Base-by-base conservation (phyloP, 2,888 invertebrate genomes). In the Volucella inanis region DNA sequence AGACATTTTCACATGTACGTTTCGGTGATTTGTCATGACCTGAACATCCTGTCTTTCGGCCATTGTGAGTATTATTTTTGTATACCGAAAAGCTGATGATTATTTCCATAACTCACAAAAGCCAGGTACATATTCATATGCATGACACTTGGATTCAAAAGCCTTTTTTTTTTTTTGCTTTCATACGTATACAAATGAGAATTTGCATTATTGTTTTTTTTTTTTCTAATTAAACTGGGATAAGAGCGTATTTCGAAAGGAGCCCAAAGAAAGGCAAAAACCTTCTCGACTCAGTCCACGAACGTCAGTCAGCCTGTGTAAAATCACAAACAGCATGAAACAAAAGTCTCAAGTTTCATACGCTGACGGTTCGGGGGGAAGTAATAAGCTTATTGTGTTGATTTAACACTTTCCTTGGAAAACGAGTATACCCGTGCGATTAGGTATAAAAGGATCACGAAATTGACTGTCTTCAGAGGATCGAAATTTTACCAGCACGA, bases 351-450 rank as follows among this genome's bases (percentile, higher is more conserved):
- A 72, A 81, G 52, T 85, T 85, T 68, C 85, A 85, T 12, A 50
- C 45, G 31, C 31, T 31, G 43, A 49, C 38, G 71, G 62, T 52
- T 65, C 15, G 15, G 64, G 43, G 67, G 50, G 41, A 41, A 67
- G 76, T 85, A 85, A 85, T 85, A 85, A 85, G 85, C 85, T 80
- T 81, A 85, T 85, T 85, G 85, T 81, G 72, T 77, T 85, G 76
- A 80, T 81, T 85, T 77, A 85, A 85, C 85, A 85, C 85, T 81
- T 85, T 81, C 76, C 15, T 72, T 81, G 61, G 39, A 71, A 71
- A 41, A 47, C 62, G 47, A 22, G 18, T 12, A 49, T 11, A 18
- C n/a, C 15, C 6, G 31, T 31, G 31, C 6, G 31, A 31, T 4
- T 31, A 6, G 31, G 6, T 31, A 59, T 14, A 72, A 78, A 62